Base-by-base conservation (phyloP, 2,797 vertebrate species). In the Crenuchus spilurus region DNA sequence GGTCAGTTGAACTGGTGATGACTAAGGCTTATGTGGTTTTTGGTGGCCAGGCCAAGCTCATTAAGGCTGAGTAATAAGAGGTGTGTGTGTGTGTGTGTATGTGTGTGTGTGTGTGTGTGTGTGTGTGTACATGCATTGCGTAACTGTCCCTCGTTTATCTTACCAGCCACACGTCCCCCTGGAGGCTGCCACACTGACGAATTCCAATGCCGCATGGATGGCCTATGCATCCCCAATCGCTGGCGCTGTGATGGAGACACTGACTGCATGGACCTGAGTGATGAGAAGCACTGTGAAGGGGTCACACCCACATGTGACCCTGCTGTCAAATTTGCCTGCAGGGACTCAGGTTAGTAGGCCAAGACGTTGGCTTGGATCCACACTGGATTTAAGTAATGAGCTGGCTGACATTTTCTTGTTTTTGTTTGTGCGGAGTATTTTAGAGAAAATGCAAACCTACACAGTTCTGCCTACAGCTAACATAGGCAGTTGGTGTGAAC, bases 211-310 rank as follows among this genome's bases (percentile, higher is more conserved):
- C 91, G 94, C 1, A 91, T 97, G 89, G 97, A 99, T 0, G 93
- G 95, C 1, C 88, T 97, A 26, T 99, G 97, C 86, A 98, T 99
- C 83, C 97, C 97, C 75, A 94, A 92, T 92, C 94, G 97, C 75
- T 99, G 97, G 97, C 95, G 94, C 76, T 99, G 97, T 0, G 97
- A 99, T 0, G 97, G 97, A 0, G 97, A 99, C 88, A 97, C 95
- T 0, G 97, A 99, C 88, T 99, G 97, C 71, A 97, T 99, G 94
- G 97, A 99, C 84, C 94, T 96, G 65, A 98, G 96, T 0, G 97
- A 99, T 0, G 97, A 99, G 88, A 98, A 94, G 85, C 96, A 93
- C 89, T 99, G 97, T 0, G 96, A 98, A 76, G 97, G 97, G 0
- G 94, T 96, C 77, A 97, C 95, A 11, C 94, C 95, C 0, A 94